Conservation (phyloP, 2,888 invertebrate genomes). For the Apomyelois bistriatella region DNA sequence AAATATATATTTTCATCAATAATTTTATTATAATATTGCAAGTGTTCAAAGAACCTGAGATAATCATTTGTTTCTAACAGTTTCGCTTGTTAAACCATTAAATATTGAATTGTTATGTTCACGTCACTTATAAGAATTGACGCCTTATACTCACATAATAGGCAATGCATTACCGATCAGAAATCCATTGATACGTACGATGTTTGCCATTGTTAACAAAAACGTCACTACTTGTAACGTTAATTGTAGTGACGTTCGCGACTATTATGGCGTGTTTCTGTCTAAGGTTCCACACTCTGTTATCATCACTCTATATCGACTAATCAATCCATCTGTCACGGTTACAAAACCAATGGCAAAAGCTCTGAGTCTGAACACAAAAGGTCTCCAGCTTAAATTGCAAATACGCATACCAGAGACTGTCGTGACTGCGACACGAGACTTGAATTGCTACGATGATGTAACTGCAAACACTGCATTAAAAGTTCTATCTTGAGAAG, state of each 20-base stretch:
- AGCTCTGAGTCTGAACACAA: background rate
- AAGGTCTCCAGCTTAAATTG: conserved; percentile 6
- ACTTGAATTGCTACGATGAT: background rate
- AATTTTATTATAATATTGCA: too few species aligned
- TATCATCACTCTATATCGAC: background rate
- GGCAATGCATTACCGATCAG: background rate
- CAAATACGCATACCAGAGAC: background rate
- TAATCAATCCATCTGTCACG: background rate
- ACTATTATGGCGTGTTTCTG: too few species aligned
- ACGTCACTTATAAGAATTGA: background rate
- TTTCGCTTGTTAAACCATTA: background rate
- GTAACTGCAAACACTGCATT: background rate
- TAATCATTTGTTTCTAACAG: too few species aligned
- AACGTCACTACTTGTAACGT: too few species aligned
- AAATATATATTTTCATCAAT: too few species aligned
- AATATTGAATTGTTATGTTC: background rate
- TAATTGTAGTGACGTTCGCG: too few species aligned
- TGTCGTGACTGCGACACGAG: conserved; percentile 1
- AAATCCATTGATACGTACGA: background rate
- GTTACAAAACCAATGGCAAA: background rate
- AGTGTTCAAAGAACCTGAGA: too few species aligned
- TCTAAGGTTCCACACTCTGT: background rate
- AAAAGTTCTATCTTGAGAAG: background rate
- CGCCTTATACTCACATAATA: background rate
- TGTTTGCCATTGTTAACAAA: background rate